phyloP scores from a whole-genome alignment of 2,797 vertebrate species.

The Emydoidea blandingii region DNA sequence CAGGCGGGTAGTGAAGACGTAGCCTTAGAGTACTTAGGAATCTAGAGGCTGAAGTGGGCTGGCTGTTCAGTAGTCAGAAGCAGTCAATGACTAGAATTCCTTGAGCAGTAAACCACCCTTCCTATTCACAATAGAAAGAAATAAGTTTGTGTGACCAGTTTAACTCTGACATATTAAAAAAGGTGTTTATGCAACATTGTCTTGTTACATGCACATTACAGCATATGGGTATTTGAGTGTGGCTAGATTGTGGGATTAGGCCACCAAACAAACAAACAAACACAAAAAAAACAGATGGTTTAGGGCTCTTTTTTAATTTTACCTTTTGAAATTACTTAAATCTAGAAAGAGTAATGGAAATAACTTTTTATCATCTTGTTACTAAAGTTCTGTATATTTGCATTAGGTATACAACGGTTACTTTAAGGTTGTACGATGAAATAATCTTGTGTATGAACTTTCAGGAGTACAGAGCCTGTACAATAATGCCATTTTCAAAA shows the following conservation, averaged over 20 bases:
- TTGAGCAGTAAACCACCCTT: background rate
- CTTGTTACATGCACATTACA: background rate
- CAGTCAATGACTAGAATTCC: background rate
- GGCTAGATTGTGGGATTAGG: background rate
- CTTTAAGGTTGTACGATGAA: background rate
- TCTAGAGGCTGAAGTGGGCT: background rate
- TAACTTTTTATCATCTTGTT: background rate
- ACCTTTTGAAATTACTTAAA: background rate
- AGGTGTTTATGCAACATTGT: background rate
- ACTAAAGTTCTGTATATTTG: background rate
- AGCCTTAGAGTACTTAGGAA: rapidly evolving
- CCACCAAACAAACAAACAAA: too few relatives aligned
- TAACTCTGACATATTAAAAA: background rate
- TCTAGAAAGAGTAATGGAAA: background rate
- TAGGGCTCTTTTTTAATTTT: background rate
- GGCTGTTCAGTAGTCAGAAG: slow-evolving; percentile 10
- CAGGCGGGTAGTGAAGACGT: too few relatives aligned
- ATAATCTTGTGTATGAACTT: background rate
- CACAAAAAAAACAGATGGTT: background rate
- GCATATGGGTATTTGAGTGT: background rate
- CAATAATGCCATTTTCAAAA: background rate
- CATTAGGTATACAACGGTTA: background rate
- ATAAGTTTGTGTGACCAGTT: background rate
- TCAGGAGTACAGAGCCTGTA: background rate
- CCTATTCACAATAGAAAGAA: background rate